phyloP scores from a whole-genome alignment of 2,888 invertebrate species.

The Lobophora halterata region DNA sequence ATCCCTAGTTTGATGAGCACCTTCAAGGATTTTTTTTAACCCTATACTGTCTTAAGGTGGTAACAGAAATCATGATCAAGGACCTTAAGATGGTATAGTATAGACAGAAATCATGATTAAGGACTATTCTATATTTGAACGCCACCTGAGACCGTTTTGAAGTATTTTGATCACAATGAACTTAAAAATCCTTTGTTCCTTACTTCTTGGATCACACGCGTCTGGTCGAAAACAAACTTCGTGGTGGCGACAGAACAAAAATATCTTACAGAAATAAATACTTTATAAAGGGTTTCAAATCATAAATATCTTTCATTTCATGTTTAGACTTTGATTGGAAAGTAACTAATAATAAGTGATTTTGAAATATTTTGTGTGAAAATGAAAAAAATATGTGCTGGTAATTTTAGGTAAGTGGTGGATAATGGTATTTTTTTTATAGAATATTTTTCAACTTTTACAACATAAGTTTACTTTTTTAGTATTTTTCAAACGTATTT shows the following conservation, averaged over 20 bases:
- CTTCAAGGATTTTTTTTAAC: slow-evolving; percentile 5
- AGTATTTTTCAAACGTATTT: too few relatives aligned
- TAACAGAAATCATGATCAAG: neutral
- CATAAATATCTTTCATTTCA: slow-evolving; percentile 6
- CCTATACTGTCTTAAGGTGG: too few relatives aligned
- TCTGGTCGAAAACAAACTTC: neutral
- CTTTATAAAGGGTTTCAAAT: slow-evolving; percentile 19
- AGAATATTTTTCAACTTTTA: too few relatives aligned
- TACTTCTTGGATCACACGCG: slow-evolving; percentile 7
- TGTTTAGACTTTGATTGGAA: neutral
- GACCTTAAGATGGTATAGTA: too few relatives aligned
- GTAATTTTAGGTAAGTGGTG: slow-evolving; percentile 1
- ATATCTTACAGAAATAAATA: slow-evolving; percentile 2
- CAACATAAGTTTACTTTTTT: too few relatives aligned
- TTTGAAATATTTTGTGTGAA: neutral
- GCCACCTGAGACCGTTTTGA: slow-evolving; percentile 7
- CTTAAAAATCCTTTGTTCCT: slow-evolving; percentile 14
- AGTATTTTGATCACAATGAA: slow-evolving; percentile 7
- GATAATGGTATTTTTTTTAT: too few relatives aligned
- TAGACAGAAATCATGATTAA: neutral
- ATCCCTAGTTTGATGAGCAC: slow-evolving; percentile 9
- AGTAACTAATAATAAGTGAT: too few relatives aligned
- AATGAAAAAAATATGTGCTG: neutral
- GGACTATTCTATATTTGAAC: slow-evolving; percentile 6
- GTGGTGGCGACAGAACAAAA: slow-evolving; percentile 14